These are phyloP conservation scores for Madoqua kirkii DNA, from an alignment of 2,113 vertebrate genomes.

Conservation along the genomic window DNA sequence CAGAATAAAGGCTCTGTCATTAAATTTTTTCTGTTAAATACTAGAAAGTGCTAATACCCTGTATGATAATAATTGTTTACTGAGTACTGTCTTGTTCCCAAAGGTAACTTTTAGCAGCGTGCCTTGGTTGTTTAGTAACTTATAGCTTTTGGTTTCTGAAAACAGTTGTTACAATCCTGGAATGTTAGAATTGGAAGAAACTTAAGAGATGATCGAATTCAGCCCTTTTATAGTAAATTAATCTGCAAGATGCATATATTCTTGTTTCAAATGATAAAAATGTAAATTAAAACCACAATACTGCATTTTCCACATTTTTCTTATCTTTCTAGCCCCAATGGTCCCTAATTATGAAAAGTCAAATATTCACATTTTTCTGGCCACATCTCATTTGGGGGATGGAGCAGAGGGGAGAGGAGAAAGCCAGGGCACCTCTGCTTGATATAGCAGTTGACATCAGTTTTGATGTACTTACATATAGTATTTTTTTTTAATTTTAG, in stretches of 20 bases:
- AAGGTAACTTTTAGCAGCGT: background rate
- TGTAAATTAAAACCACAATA: background rate
- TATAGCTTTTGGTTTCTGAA: background rate
- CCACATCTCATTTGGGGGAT: background rate
- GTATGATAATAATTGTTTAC: background rate
- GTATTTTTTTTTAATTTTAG: constrained; percentile 76
- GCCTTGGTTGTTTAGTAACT: background rate
- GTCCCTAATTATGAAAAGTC: background rate
- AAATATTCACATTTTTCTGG: background rate
- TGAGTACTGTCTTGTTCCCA: background rate
- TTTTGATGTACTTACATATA: background rate
- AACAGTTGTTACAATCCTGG: background rate
- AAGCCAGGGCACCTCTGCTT: background rate
- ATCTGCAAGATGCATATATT: background rate
- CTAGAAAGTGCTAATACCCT: background rate
- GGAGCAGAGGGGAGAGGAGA: background rate
- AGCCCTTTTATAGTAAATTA: background rate
- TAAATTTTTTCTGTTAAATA: background rate
- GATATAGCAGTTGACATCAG: background rate
- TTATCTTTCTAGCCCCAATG: background rate
- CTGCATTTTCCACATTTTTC: background rate
- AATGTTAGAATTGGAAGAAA: background rate
- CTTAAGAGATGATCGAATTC: background rate
- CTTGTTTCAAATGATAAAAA: background rate
- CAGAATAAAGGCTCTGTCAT: background rate